Conservation (phyloP, 2,888 invertebrate genomes). For the Pachydiplax longipennis region DNA sequence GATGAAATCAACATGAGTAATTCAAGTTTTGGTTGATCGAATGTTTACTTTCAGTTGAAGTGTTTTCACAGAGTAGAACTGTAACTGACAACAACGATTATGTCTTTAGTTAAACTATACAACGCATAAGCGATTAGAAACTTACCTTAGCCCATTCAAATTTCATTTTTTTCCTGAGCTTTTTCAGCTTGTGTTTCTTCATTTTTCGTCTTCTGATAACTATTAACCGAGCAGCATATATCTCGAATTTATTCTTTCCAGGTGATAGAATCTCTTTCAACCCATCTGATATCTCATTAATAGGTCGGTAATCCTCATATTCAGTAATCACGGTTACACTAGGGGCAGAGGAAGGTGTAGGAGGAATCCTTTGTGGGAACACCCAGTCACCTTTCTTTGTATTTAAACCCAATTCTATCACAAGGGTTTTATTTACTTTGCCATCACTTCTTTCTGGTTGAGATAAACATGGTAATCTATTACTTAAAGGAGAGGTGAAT, state of each 20-base stretch:
- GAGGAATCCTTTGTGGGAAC: background rate
- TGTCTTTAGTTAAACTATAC: too few species aligned
- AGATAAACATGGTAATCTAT: slow-evolving; percentile 15
- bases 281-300: background rate
- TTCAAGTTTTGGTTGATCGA: too few species aligned
- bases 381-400: background rate
- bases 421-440: background rate
- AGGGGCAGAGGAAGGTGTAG: background rate
- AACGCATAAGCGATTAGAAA: background rate
- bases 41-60: too few species aligned
- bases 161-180: slow-evolving; percentile 80
- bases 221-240: slow-evolving; percentile 76
- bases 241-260: slow-evolving; percentile 60
- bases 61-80: too few species aligned
- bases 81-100: too few species aligned
- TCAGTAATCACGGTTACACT: background rate
- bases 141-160: slow-evolving; percentile 75
- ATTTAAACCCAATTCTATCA: background rate
- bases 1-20: too few species aligned
- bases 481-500: background rate
- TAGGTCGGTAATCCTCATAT: background rate
- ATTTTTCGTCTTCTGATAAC: slow-evolving; percentile 83
- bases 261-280: slow-evolving; percentile 43
- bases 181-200: slow-evolving; percentile 84
- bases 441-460: background rate